Evolutionary conservation across 2,888 invertebrate genomes (phyloP).

Genomic region (Amphipyra berbera): DNA sequence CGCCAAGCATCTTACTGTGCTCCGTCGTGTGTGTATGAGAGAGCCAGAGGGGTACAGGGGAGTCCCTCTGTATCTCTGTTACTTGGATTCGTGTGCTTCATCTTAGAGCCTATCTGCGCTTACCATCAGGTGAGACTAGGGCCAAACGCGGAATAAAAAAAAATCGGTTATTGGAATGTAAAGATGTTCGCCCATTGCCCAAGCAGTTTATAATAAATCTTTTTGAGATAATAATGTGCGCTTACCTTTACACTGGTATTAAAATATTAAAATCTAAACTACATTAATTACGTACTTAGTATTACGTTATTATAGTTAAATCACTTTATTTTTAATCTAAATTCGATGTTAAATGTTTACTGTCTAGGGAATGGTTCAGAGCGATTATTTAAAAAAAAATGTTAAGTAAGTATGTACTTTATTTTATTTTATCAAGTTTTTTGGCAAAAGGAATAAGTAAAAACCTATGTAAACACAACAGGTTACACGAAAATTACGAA

Average conservation of each 20-base stretch:
- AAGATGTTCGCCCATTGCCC: no score
- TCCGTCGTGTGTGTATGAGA: no score
- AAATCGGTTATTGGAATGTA: no score
- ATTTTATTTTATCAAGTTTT: conserved; percentile 13
- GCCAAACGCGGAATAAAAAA: no score
- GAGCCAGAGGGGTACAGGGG: no score
- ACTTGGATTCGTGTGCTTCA: no score
- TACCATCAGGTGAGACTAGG: no score
- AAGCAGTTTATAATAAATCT: neutral
- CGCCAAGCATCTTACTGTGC: no score
- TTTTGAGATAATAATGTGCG: conserved; percentile 49
- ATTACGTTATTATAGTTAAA: conserved; percentile 63
- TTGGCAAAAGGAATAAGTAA: conserved; percentile 39
- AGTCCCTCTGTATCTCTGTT: no score
- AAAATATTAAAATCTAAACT: conserved; percentile 57
- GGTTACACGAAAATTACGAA: neutral
- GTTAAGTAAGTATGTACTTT: conserved; percentile 15
- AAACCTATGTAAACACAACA: conserved; percentile 3
- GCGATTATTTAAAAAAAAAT: conserved; percentile 13
- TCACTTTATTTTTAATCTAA: conserved; percentile 59
- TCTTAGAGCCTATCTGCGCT: no score
- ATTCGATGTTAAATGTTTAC: conserved; percentile 38
- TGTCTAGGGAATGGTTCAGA: conserved; percentile 47
- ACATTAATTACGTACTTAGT: conserved; percentile 73
- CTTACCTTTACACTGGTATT: conserved; percentile 54